Conservation (phyloP, 2,797 vertebrate genomes). For the Melanotaenia trifasciata region DNA sequence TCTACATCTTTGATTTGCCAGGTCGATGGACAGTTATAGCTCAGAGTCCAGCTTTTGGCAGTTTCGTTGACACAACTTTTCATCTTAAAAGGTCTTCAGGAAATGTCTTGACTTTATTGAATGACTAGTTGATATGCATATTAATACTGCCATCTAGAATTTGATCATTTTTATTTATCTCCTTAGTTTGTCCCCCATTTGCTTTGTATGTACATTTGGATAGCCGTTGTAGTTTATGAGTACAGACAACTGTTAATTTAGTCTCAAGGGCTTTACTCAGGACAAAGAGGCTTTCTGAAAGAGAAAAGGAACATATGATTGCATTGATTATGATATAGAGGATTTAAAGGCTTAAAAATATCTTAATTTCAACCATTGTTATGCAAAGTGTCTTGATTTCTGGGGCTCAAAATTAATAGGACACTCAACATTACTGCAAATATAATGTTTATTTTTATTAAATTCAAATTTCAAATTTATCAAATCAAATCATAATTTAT, state of each 20-base stretch:
- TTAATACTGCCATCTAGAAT: conserved; percentile 8
- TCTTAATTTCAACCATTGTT: too few relatives aligned
- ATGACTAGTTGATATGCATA: conserved; percentile 14
- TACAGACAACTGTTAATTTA: conserved; percentile 18
- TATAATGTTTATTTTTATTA: too few relatives aligned
- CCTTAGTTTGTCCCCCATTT: neutral
- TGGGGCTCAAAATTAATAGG: too few relatives aligned
- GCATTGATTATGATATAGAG: conserved; percentile 13
- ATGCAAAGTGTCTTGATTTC: too few relatives aligned
- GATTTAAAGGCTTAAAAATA: too few relatives aligned
- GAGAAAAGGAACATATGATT: conserved; percentile 13
- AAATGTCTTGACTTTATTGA: conserved; percentile 20
- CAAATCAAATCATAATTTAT: too few relatives aligned
- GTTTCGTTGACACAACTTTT: conserved; percentile 15
- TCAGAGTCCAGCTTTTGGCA: neutral
- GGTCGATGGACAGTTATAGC: conserved; percentile 12
- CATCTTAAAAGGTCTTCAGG: conserved; percentile 20
- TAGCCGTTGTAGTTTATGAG: conserved; percentile 16
- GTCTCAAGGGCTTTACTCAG: conserved; percentile 20
- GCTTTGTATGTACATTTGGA: neutral
- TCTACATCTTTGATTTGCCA: conserved; percentile 12
- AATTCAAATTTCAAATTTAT: too few relatives aligned
- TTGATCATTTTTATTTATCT: conserved; percentile 4
- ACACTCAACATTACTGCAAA: too few relatives aligned
- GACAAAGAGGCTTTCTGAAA: conserved; percentile 27